These are phyloP conservation scores for Penelope pileata DNA, from an alignment of 2,113 vertebrate genomes.

Conservation along the genomic window DNA sequence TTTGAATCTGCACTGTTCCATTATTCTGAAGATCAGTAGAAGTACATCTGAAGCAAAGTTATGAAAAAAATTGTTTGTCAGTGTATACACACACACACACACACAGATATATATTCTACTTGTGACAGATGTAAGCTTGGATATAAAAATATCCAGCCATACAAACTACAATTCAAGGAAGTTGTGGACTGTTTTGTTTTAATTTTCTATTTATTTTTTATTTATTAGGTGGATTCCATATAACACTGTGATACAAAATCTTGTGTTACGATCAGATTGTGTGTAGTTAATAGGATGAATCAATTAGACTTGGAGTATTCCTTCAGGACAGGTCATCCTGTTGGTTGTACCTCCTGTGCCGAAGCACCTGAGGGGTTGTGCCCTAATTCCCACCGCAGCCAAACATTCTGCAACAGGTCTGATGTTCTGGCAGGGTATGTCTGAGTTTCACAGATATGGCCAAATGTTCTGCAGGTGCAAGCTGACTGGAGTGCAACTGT, in stretches of 20 bases:
- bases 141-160: background rate
- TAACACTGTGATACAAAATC: background rate
- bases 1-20: constrained; percentile 70
- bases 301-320: background rate
- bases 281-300: background rate
- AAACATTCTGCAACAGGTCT: background rate
- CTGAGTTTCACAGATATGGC: background rate
- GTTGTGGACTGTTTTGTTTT: background rate
- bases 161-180: background rate
- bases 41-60: constrained; percentile 46
- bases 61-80: background rate
- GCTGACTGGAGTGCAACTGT: background rate
- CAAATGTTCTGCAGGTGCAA: background rate
- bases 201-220: background rate
- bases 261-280: background rate
- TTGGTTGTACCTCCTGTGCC: background rate
- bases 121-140: background rate
- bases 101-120: background rate
- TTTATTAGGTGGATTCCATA: background rate
- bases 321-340: background rate
- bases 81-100: background rate
- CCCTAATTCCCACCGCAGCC: background rate
- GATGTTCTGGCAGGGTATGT: background rate
- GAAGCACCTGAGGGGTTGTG: background rate
- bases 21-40: constrained; percentile 61